phyloP scores from a whole-genome alignment of 2,888 invertebrate genomes.

The Acanthosepion pharaonis region DNA sequence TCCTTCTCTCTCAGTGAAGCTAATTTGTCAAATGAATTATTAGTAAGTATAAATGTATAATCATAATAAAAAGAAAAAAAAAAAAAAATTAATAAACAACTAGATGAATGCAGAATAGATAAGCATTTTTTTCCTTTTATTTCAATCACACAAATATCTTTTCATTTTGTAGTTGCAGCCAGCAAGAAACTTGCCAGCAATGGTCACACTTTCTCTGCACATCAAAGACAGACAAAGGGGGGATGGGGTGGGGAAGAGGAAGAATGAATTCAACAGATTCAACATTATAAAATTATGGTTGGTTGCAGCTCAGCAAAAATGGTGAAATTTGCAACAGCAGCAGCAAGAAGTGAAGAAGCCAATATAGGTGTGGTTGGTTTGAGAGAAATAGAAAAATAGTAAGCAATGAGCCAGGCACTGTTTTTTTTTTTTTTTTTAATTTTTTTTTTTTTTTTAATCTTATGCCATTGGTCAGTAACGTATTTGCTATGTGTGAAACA shows the following conservation, averaged over 20 bases:
- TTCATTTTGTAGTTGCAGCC: conserved; percentile 13
- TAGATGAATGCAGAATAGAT: conserved; percentile 33
- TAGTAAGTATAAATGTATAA: no score
- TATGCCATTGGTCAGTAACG: background rate
- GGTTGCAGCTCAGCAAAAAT: background rate
- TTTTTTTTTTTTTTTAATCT: background rate
- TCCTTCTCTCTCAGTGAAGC: no score
- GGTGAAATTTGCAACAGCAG: background rate
- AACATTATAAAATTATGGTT: conserved; percentile 14
- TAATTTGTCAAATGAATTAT: no score
- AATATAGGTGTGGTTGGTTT: background rate
- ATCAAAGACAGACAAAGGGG: conserved; percentile 33
- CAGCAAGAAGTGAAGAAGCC: conserved; percentile 8
- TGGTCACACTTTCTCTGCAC: conserved; percentile 33
- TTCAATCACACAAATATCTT: conserved; percentile 6
- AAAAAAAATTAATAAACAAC: background rate
- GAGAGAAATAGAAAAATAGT: background rate
- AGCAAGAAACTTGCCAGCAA: conserved; percentile 33
- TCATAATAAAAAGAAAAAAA: no score
- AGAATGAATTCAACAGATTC: conserved; percentile 33
- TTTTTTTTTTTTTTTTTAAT: background rate
- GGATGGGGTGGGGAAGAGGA: background rate
- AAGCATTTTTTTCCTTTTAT: background rate
- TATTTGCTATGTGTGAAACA: background rate
- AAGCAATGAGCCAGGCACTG: conserved; percentile 33